Conservation (phyloP, 2,113 vertebrate genomes). For the Naja naja region DNA sequence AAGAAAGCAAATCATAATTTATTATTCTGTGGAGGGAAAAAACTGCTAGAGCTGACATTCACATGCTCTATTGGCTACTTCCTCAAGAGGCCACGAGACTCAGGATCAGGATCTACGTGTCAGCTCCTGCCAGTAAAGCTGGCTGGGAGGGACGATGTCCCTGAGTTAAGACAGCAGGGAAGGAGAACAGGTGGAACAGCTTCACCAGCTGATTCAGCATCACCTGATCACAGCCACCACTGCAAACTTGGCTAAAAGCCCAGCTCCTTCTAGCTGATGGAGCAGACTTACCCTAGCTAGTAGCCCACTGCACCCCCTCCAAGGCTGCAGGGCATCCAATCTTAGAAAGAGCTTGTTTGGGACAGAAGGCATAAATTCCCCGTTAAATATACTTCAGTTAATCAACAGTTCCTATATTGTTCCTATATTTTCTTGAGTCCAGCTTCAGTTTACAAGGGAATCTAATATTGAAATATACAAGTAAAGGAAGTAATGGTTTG, state of each 20-base stretch:
- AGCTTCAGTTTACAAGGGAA: not conserved
- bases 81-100: slow-evolving; percentile 12
- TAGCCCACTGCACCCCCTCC: not conserved
- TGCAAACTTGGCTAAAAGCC: not conserved
- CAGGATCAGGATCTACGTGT: not conserved
- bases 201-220: slow-evolving; percentile 15
- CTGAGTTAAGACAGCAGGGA: not conserved
- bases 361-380: not conserved
- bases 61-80: not conserved
- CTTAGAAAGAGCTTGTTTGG: not conserved
- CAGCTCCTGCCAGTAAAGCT: slow-evolving; percentile 8
- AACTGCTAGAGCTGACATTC: not conserved
- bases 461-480: not conserved
- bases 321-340: not conserved
- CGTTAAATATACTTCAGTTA: not conserved
- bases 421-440: not conserved
- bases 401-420: not conserved
- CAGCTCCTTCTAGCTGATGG: not conserved
- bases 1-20: not conserved
- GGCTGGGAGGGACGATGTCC: slow-evolving; percentile 10
- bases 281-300: not conserved
- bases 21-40: not conserved
- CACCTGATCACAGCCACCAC: slow-evolving; percentile 15
- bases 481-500: not conserved
- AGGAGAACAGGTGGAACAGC: slow-evolving; percentile 29